Evolutionary conservation across 2,113 vertebrate species (phyloP), one percentile per base, ranked within the genome.

Genomic region (Gasterosteus nipponicus): DNA sequence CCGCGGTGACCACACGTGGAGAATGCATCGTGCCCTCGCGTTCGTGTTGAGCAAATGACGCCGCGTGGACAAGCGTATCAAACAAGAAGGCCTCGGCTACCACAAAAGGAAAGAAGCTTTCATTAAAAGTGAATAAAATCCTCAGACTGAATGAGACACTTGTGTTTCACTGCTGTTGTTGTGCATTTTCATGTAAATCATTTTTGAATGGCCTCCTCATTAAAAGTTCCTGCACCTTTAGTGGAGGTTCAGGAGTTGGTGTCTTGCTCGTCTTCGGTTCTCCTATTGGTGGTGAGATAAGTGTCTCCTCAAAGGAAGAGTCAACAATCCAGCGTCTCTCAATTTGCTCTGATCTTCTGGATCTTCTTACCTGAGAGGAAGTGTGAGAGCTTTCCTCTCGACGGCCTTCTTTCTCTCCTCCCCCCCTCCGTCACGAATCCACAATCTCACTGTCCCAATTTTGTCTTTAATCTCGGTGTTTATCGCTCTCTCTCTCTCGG

Each of bases 261-360:
- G 22, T 33, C 33, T 5, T 3, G 33, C 33, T 33, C 33, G 33
- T 33, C 33, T 33, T 3, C 2, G 33, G 33, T 33, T 33, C 33
- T 33, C 33, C 5, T 5, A 33, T 33, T 33, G 33, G 33, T 33
- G 33, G 33, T 33, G 3, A 33, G 33, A 33, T 33, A 5, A 33
- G 33, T 33, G 33, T 5, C 22, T 26, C 33, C 3, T 5, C 5
- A 33, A 33, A 33, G 3, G 33, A 33, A 33, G 33, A 33, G 33
- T 33, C 33, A 3, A 26, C 22, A 26, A 26, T 26, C 22, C 22
- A 26, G 22, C 22, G 22, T 26, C 22, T 26, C 22, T 26, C 22
- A 26, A 26, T 26, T 64, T 19, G 47, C 81, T 84, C 78, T 84
- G 81, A 86, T 92, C 80, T 78, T 47, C 68, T 83, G 73, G 71